Base-by-base conservation (phyloP, 2,113 vertebrate genomes). In the Eolophus roseicapilla region DNA sequence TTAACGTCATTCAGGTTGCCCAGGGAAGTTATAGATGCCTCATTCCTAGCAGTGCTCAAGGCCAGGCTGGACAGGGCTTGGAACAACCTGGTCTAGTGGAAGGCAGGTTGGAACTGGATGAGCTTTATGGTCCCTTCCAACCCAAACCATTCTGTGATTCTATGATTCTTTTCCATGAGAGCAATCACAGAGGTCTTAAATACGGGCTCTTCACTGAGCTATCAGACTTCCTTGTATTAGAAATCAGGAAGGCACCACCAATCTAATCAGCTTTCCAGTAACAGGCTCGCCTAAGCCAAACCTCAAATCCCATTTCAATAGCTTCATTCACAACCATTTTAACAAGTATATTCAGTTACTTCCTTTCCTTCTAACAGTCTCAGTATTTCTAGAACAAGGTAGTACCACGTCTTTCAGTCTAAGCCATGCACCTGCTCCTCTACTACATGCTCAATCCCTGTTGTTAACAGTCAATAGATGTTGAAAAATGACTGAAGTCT, bases 301-400 rank as follows among this genome's bases (percentile, higher is more conserved):
- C 23, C 86, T 62, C 84, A 79, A 89, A 85, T 65, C 70, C 41
- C 67, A 63, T 90, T 94, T 91, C 89, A 92, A 73, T 77, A 82
- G 47, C 69, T 89, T 49, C 75, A 85, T 46, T 90, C 67, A 79
- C 67, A 86, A 33, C 41, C 62, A 59, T 73, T 92, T 52, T 86
- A 92, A 43, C 41, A 67, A 91, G 53, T 57, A 73, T 55, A 73
- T 82, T 94, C 70, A 57, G 87, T 84, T 91, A 88, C 82, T 90
- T 76, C 84, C 68, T 67, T 69, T 44, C 70, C 62, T 90, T 87
- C 77, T 65, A 78, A 67, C 25, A 71, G 62, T 16, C 64, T 43
- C 0, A 0, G 10, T 29, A 37, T 49, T 77, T 59, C 74, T 12
- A 39, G 7, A 76, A 60, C 15, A 62, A 78, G 33, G n/a, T 12